Percentiles rank a stretch among this genome's conserved stretches.
Evolutionary conservation across 2,888 invertebrate species (phyloP).

Genomic region (Tachina lurida): DNA sequence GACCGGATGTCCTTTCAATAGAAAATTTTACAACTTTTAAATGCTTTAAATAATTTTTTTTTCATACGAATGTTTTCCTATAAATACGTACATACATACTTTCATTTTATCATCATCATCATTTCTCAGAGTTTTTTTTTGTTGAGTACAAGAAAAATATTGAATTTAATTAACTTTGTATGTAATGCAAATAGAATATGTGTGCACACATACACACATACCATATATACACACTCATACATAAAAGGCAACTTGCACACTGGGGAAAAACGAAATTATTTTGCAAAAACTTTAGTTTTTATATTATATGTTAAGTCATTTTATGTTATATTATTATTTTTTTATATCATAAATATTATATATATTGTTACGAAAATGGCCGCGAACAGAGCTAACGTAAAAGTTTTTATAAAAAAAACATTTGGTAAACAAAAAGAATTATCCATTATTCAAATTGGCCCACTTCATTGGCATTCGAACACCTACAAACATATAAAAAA

Average conservation of each 20-base stretch:
- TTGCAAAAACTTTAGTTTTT: no score
- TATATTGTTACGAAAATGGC: no score
- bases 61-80: slow-evolving; percentile 1
- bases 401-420: no score
- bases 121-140: background rate
- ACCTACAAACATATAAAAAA: no score
- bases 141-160: slow-evolving; percentile 59
- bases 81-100: slow-evolving; percentile 3
- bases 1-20: slow-evolving; percentile 58
- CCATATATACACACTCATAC: no score
- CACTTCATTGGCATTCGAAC: no score
- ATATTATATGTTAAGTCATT: no score
- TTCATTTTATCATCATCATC: slow-evolving; percentile 17
- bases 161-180: slow-evolving; percentile 71
- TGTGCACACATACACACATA: background rate
- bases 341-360: no score
- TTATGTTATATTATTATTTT: no score
- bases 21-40: slow-evolving; percentile 39
- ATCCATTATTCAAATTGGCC: no score
- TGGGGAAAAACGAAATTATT: background rate
- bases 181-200: slow-evolving; percentile 62
- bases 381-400: no score
- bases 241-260: background rate
- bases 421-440: no score
- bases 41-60: slow-evolving; percentile 37